A percentile compares a stretch with the other conserved stretches of the same genome.
Conservation (phyloP, 2,797 vertebrate genomes). For the Clamator glandarius region DNA sequence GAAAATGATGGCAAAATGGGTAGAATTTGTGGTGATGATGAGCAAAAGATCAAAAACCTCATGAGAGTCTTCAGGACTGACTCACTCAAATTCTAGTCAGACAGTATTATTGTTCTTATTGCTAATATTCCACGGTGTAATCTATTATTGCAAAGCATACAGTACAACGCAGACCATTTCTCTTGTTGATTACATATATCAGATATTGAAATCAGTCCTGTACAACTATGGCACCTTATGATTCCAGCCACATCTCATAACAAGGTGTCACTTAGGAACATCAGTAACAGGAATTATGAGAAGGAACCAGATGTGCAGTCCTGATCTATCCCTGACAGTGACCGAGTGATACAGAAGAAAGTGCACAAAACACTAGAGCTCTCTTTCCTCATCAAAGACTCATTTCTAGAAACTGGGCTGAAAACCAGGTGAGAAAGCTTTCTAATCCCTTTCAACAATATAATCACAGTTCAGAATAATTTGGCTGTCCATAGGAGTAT, state of each 20-base stretch:
- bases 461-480: not conserved
- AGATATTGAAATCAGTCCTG: slow-evolving; percentile 41
- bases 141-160: not conserved
- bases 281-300: slow-evolving; percentile 33
- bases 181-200: slow-evolving; percentile 40
- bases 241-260: slow-evolving; percentile 46
- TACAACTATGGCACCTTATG: not conserved
- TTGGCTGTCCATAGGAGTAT: not conserved
- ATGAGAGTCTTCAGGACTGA: not conserved
- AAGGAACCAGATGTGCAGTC: not conserved
- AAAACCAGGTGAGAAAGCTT: not conserved
- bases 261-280: slow-evolving; percentile 16
- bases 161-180: not conserved
- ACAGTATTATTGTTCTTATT: slow-evolving; percentile 28
- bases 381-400: not conserved
- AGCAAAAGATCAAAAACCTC: not conserved
- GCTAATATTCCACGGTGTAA: slow-evolving; percentile 9
- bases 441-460: not conserved
- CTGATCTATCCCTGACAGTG: not conserved
- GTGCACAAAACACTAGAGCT: not conserved
- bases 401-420: not conserved
- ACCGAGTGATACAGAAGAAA: not conserved
- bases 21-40: not conserved
- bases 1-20: not conserved
- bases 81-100: slow-evolving; percentile 1